These are phyloP conservation scores for Scalopus aquaticus DNA, from an alignment of 2,113 vertebrate genomes.

Conservation along the genomic window DNA sequence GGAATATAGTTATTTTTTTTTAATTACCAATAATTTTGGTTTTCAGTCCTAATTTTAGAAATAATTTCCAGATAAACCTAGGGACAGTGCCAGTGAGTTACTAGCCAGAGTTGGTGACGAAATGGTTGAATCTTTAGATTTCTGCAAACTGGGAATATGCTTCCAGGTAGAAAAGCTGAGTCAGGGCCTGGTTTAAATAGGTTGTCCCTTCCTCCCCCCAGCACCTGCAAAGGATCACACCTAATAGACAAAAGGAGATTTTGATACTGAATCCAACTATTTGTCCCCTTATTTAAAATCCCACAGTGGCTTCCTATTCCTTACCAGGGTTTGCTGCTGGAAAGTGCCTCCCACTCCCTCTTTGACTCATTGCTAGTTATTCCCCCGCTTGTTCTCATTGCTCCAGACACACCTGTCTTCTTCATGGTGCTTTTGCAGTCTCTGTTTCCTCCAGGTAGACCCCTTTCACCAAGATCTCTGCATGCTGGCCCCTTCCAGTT, in stretches of 20 bases:
- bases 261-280: not conserved
- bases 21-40: not conserved
- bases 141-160: not conserved
- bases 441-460: not conserved
- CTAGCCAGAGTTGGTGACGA: not conserved
- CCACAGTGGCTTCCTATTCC: not conserved
- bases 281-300: not conserved
- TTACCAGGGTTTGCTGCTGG: not conserved
- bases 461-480: not conserved
- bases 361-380: not conserved
- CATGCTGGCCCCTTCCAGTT: not conserved
- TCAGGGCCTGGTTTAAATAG: not conserved
- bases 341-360: not conserved
- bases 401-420: not conserved
- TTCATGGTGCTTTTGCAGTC: not conserved
- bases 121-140: not conserved
- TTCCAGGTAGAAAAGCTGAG: not conserved
- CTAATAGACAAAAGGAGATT: not conserved
- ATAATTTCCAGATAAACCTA: not conserved
- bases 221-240: not conserved
- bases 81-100: not conserved
- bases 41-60: slow-evolving; percentile 11
- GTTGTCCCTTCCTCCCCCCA: not conserved
- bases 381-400: not conserved
- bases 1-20: not conserved